Percentiles rank a stretch among this genome's conserved stretches.
These are phyloP conservation scores for Actinopyga echinites DNA, from an alignment of 53 echinoderm and acorn worm genomes.

Conservation along the genomic window DNA sequence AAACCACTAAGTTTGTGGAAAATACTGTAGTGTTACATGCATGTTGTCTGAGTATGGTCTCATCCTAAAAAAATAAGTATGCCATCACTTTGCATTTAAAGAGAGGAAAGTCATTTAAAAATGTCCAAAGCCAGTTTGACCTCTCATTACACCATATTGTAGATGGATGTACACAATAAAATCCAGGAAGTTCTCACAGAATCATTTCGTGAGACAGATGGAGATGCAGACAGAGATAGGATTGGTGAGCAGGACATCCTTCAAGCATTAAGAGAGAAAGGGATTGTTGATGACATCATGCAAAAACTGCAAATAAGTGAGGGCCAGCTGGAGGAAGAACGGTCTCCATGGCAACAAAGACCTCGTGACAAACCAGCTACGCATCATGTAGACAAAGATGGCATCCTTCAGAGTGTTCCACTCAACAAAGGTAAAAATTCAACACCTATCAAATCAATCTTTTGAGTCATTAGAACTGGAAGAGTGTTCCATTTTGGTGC, in stretches of 20 bases:
- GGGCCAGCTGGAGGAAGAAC: constrained; percentile 1
- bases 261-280: constrained; percentile 68
- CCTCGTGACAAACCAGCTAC: constrained; percentile 59
- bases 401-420: constrained; percentile 62
- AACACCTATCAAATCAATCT: not conserved
- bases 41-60: no score
- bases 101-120: no score
- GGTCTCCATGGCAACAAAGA: constrained; percentile 35
- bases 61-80: no score
- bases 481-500: no score
- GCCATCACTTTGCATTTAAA: no score
- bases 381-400: constrained; percentile 70
- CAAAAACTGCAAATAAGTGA: constrained; percentile 64
- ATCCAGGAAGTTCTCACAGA: constrained; percentile 82
- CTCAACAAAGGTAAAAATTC: constrained; percentile 77
- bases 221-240: not conserved
- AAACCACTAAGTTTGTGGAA: no score
- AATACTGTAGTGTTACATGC: no score
- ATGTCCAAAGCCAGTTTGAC: not conserved
- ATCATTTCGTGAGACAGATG: constrained; percentile 46
- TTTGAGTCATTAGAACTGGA: no score
- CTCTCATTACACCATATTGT: not conserved
- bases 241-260: constrained; percentile 82
- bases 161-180: constrained; percentile 90
- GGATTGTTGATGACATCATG: constrained; percentile 91